Conservation (phyloP, 1,140 invertebrate species). For the Arctopsyche grandis region DNA sequence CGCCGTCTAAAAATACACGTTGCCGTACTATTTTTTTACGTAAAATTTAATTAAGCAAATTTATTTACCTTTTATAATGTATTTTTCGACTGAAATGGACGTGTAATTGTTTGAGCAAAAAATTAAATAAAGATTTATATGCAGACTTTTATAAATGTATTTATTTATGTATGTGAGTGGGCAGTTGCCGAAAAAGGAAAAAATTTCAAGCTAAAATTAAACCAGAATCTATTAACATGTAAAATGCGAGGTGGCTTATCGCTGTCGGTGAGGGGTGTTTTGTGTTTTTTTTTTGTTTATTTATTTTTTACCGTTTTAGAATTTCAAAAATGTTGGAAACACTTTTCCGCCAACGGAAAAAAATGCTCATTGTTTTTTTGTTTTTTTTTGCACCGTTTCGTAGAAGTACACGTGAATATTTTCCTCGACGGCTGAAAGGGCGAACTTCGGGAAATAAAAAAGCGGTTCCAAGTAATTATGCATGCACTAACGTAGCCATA, state of each 20-base stretch:
- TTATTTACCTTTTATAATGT: too few species aligned
- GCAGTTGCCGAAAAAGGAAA: not conserved
- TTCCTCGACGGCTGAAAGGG: not conserved
- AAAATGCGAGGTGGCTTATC: constrained; percentile 17
- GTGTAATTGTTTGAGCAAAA: too few species aligned
- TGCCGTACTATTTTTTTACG: too few species aligned
- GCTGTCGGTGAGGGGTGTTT: not conserved
- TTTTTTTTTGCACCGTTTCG: not conserved
- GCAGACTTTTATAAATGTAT: not conserved
- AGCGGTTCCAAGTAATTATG: constrained; percentile 1
- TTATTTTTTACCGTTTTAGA: not conserved
- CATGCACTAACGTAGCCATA: constrained; percentile 24
- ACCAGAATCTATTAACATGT: constrained; percentile 18
- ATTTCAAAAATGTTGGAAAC: too few species aligned
- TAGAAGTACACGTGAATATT: not conserved
- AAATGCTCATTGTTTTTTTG: too few species aligned
- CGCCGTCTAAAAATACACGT: too few species aligned
- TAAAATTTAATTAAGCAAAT: too few species aligned
- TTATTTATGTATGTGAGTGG: not conserved
- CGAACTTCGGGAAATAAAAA: constrained; percentile 5
- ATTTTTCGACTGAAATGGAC: too few species aligned
- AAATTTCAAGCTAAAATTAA: constrained; percentile 14
- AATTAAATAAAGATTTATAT: too few species aligned
- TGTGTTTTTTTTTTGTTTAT: not conserved
- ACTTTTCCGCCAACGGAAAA: too few species aligned